Evolutionary conservation across 2,888 invertebrate genomes (phyloP).

Genomic region (Pseudanteris insignis): DNA sequence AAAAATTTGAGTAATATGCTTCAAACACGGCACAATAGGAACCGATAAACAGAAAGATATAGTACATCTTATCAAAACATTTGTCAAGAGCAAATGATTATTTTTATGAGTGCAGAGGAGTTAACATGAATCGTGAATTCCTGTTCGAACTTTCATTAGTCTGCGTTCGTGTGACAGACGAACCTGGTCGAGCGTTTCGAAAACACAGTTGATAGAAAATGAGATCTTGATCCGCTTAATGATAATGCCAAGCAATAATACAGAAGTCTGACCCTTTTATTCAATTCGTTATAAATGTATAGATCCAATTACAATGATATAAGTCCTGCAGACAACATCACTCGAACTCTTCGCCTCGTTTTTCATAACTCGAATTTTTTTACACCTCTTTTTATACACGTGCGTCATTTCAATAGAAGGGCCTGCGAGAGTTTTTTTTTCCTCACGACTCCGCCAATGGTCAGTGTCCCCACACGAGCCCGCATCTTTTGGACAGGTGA

Average conservation of each 20-base stretch:
- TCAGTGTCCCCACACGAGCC: conserved; percentile 62
- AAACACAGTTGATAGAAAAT: conserved; percentile 8
- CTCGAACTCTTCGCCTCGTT: conserved; percentile 23
- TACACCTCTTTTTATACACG: conserved; percentile 19
- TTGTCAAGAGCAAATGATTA: too few relatives aligned
- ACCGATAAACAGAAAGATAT: too few relatives aligned
- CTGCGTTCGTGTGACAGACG: background rate
- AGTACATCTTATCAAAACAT: too few relatives aligned
- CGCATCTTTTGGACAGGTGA: conserved; percentile 65
- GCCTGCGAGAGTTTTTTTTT: conserved; percentile 32
- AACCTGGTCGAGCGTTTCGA: conserved; percentile 2
- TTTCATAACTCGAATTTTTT: background rate
- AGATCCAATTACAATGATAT: conserved; percentile 34
- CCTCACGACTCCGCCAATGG: conserved; percentile 57
- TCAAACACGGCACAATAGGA: too few relatives aligned
- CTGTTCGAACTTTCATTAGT: too few relatives aligned
- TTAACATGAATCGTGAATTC: too few relatives aligned
- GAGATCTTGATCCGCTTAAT: conserved; percentile 22
- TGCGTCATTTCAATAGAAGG: conserved; percentile 34
- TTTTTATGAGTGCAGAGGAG: too few relatives aligned
- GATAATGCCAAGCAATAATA: conserved; percentile 22
- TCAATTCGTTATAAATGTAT: conserved; percentile 32
- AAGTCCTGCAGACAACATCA: conserved; percentile 26
- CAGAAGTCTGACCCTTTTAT: conserved; percentile 23
- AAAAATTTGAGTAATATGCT: too few relatives aligned